These are phyloP conservation scores for Tachina grossa DNA, from an alignment of 2,888 invertebrate species.

Conservation along the genomic window DNA sequence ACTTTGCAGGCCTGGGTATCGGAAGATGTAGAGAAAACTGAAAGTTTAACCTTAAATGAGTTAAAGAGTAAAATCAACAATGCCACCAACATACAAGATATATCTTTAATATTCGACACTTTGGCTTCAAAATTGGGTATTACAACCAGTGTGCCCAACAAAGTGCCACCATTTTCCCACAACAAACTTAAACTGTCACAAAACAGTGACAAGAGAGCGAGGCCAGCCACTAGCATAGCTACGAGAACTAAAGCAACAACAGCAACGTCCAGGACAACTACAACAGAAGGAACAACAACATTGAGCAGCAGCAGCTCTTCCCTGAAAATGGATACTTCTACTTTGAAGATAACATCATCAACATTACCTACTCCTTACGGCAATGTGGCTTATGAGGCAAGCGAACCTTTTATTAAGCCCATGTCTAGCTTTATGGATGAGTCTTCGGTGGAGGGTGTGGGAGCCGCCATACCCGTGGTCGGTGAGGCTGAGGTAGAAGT, in stretches of 20 bases:
- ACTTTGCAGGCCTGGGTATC: conserved; percentile 86
- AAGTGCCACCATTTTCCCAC: conserved; percentile 81
- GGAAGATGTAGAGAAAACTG: conserved; percentile 82
- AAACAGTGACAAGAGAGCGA: conserved; percentile 75
- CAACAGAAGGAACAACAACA: conserved; percentile 51
- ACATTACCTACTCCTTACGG: conserved; percentile 69
- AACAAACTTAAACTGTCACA: conserved; percentile 80
- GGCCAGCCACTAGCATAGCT: conserved; percentile 59
- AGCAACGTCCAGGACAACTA: conserved; percentile 67
- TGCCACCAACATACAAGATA: conserved; percentile 84
- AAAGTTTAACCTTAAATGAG: conserved; percentile 78
- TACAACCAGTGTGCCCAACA: conserved; percentile 79
- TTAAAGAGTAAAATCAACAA: conserved; percentile 80
- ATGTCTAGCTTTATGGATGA: conserved; percentile 79
- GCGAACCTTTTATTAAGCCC: conserved; percentile 77
- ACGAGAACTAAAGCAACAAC: conserved; percentile 65
- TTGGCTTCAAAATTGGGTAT: conserved; percentile 84
- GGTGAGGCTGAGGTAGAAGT: conserved; percentile 83
- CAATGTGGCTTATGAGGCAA: conserved; percentile 70
- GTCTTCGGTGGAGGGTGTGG: conserved; percentile 76
- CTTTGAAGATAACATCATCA: conserved; percentile 31
- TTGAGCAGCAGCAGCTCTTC: conserved; percentile 51
- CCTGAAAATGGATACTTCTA: conserved; percentile 20
- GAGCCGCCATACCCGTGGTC: conserved; percentile 79
- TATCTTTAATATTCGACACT: conserved; percentile 87